These are phyloP conservation scores for Dromius quadrimaculatus DNA, from an alignment of 2,888 invertebrate genomes.

Conservation along the genomic window DNA sequence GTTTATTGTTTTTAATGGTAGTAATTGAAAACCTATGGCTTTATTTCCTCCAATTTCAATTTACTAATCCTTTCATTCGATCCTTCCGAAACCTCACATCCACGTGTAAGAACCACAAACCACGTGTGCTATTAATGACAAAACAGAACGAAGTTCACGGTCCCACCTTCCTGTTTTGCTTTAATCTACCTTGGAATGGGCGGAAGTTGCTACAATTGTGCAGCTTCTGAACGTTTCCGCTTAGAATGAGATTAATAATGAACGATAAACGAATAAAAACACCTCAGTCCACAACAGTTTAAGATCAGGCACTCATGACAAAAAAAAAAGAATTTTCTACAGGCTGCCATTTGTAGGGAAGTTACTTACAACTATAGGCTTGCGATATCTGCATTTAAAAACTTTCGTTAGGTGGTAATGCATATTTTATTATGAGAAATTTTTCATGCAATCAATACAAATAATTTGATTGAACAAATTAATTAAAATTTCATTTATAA, in stretches of 20 bases:
- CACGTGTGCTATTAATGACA: conserved; percentile 17
- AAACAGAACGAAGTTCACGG: conserved; percentile 24
- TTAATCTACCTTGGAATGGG: conserved; percentile 4
- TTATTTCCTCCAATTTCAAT: no score
- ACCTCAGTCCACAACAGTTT: no score
- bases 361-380: no score
- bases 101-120: conserved; percentile 8
- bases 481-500: not conserved
- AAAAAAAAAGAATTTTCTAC: no score
- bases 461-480: not conserved
- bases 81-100: conserved; percentile 16
- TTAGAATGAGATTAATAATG: not conserved
- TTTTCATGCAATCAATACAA: no score
- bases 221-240: conserved; percentile 19
- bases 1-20: no score
- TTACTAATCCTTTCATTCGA: conserved; percentile 2
- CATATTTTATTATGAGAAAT: no score
- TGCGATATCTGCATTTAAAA: no score
- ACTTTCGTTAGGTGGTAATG: no score
- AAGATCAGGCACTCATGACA: no score
- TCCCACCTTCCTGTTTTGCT: conserved; percentile 34
- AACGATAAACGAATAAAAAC: not conserved
- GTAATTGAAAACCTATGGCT: no score
- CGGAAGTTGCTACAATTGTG: conserved; percentile 23
- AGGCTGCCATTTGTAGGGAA: no score